These are phyloP conservation scores for Petaurus breviceps DNA, from an alignment of 2,113 vertebrate species.

Conservation along the genomic window DNA sequence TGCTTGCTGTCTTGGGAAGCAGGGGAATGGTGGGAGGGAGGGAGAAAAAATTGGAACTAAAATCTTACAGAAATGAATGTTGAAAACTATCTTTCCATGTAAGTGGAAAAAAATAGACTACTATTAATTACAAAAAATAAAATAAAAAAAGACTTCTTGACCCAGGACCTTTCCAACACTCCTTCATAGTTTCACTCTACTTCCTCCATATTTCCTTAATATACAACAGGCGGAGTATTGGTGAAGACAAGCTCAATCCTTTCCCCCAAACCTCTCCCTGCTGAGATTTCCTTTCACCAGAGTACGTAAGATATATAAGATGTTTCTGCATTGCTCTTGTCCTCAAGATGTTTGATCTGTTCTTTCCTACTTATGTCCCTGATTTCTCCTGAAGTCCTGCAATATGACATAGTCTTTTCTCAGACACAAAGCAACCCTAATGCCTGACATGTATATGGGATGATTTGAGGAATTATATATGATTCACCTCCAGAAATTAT, in stretches of 20 bases:
- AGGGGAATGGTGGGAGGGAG: too few species aligned
- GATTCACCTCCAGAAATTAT: neutral
- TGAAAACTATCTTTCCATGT: too few species aligned
- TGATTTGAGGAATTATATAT: neutral
- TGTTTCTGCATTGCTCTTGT: neutral
- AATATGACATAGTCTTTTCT: neutral
- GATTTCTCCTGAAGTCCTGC: neutral
- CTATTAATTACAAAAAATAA: too few species aligned
- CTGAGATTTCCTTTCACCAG: neutral
- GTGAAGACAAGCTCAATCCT: neutral
- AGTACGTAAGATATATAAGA: neutral
- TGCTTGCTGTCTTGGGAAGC: too few species aligned
- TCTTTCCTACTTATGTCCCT: neutral
- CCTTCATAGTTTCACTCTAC: neutral
- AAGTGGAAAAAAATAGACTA: too few species aligned
- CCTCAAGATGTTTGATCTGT: neutral
- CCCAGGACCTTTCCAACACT: neutral
- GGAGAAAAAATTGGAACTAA: too few species aligned
- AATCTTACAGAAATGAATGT: too few species aligned
- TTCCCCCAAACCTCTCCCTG: neutral
- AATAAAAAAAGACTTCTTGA: neutral
- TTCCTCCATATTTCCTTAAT: neutral
- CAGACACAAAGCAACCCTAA: neutral
- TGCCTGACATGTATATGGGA: neutral
- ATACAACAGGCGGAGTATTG: neutral